Base-by-base conservation (phyloP, 2,888 invertebrate species). In the Pollenia angustigena region DNA sequence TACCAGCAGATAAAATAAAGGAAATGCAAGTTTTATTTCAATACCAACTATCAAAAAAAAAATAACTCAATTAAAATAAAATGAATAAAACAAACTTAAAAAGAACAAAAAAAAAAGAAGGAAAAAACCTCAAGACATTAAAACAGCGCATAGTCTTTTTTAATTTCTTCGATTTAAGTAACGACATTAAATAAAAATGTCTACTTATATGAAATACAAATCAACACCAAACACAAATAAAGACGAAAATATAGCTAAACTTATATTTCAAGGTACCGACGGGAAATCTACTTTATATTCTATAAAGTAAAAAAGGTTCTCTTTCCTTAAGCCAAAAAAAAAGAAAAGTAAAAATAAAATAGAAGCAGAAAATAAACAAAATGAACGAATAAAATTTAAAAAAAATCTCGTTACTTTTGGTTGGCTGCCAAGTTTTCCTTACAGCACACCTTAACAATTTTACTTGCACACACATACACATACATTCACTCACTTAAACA, bases 381-480 rank as follows among this genome's bases (percentile, higher is more conserved):
- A 81, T 78, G 81, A 80, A 80, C 48, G 84, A 85, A 86, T 66
- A 87, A 85, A 72, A 62, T 50, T 42, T 32, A 40, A 80, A 82
- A 54, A 84, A 81, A 78, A 80, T 90, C 90, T 90, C 92, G 90
- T 86, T 89, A 90, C 92, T 92, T 87, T 92, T 92, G 92, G 92
- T 92, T 92, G 92, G 92, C 90, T 92, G 92, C 92, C 92, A 92
- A 91, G 91, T 90, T 92, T 92, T 90, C 78, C 84, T 81, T 84
- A 74, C 48, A 87, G 91, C 92, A 90, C 92, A 92, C 92, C 92
- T 92, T 90, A 90, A 90, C 89, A 87, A 87, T 86, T 88, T 87
- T 71, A 84, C 75, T 74, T 85, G 66, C 75, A 85, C 72, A 81
- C 86, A 89, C 89, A 68, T 46, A 76, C 11, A 79, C 16, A 23